Evolutionary conservation across 1,140 invertebrate genomes (phyloP).

Genomic region (Drosophila quadrilineata): DNA sequence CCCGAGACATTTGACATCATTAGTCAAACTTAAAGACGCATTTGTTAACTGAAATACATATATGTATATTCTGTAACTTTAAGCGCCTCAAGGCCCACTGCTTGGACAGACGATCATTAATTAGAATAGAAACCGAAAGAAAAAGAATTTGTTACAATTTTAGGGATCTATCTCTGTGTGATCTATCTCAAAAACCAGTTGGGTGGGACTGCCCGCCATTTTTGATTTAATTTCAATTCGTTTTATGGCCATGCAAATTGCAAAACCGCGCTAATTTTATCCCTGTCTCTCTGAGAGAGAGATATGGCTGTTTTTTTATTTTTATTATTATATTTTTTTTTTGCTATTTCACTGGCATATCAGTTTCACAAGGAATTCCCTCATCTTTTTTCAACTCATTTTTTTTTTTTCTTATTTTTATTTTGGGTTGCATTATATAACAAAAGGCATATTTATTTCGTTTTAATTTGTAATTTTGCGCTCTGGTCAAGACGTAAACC

Average conservation of each 20-base stretch:
- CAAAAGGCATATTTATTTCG: constrained; percentile 79
- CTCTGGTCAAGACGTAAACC: constrained; percentile 70
- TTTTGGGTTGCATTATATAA: constrained; percentile 56
- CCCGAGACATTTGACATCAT: constrained; percentile 63
- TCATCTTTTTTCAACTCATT: too few relatives aligned
- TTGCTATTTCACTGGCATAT: constrained; percentile 37
- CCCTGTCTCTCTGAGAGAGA: too few relatives aligned
- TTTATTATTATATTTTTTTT: constrained; percentile 4
- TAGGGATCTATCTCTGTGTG: not conserved
- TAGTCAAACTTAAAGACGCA: constrained; percentile 77
- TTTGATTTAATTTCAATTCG: constrained; percentile 52
- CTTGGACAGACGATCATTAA: constrained; percentile 62
- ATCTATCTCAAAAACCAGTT: constrained; percentile 27
- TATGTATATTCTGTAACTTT: constrained; percentile 42
- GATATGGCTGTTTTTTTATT: too few relatives aligned
- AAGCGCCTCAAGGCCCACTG: constrained; percentile 34
- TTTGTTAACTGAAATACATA: constrained; percentile 56
- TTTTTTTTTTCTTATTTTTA: constrained; percentile 24
- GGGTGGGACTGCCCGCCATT: constrained; percentile 57
- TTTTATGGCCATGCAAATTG: constrained; percentile 66
- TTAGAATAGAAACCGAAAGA: constrained; percentile 34
- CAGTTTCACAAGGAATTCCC: constrained; percentile 56
- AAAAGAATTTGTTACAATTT: constrained; percentile 44
- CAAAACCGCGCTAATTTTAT: constrained; percentile 79
- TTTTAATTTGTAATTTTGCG: constrained; percentile 80